Percentiles rank a stretch among this genome's conserved stretches.
These are phyloP conservation scores for Agonopterix subpropinquella DNA, from an alignment of 2,888 invertebrate genomes.

Conservation along the genomic window DNA sequence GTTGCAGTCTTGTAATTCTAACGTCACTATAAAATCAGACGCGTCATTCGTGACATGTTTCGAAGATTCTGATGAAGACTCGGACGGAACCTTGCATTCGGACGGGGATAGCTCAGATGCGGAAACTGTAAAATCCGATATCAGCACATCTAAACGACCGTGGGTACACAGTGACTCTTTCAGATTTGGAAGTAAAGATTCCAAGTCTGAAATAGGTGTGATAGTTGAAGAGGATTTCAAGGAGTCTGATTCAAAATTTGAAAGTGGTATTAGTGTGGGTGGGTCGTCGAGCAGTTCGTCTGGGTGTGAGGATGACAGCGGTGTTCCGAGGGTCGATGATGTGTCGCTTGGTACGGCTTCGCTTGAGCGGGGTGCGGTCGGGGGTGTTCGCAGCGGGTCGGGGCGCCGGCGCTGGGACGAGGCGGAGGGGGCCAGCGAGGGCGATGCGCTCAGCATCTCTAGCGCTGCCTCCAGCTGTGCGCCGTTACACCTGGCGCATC, in stretches of 20 bases:
- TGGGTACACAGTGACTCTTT: slow-evolving; percentile 69
- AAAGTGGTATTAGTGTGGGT: slow-evolving; percentile 58
- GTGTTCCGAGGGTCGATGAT: slow-evolving; percentile 57
- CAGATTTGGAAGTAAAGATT: slow-evolving; percentile 42
- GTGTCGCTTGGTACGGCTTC: slow-evolving; percentile 60
- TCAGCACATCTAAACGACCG: slow-evolving; percentile 55
- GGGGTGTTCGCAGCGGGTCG: slow-evolving; percentile 73
- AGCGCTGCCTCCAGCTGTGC: slow-evolving; percentile 69
- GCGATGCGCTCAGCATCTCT: slow-evolving; percentile 65
- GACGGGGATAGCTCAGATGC: slow-evolving; percentile 61
- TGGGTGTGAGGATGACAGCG: slow-evolving; percentile 54
- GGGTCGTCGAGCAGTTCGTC: slow-evolving; percentile 57
- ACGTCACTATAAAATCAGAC: slow-evolving; percentile 57
- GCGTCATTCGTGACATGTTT: slow-evolving; percentile 58
- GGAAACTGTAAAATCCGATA: slow-evolving; percentile 61
- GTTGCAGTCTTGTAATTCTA: slow-evolving; percentile 59
- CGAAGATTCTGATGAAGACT: slow-evolving; percentile 58
- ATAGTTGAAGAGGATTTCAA: slow-evolving; percentile 43
- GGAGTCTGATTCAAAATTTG: slow-evolving; percentile 45
- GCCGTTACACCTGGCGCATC: slow-evolving; percentile 57
- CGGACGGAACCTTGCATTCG: slow-evolving; percentile 58
- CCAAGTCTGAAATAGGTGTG: slow-evolving; percentile 36
- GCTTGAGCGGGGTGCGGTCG: slow-evolving; percentile 67
- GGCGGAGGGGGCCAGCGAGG: slow-evolving; percentile 60
- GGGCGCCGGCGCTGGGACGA: slow-evolving; percentile 69